These are phyloP conservation scores for Bombus picipes DNA, from an alignment of 1,140 invertebrate genomes.

Conservation along the genomic window DNA sequence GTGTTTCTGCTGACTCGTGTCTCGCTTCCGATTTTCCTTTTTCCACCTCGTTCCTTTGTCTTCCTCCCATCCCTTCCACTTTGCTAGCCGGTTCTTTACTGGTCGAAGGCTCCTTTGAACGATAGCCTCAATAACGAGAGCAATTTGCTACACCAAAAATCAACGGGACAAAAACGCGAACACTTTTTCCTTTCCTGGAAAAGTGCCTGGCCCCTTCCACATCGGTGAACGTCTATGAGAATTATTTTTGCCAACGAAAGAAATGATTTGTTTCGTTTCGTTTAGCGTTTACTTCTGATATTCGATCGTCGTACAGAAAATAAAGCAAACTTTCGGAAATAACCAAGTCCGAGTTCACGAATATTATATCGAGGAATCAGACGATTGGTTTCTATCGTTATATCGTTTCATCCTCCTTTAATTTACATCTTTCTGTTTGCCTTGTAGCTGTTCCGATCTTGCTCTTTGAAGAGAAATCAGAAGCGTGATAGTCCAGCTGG, in stretches of 20 bases:
- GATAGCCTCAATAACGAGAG: slow-evolving; percentile 55
- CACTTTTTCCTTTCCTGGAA: slow-evolving; percentile 9
- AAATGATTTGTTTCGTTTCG: slow-evolving; percentile 48
- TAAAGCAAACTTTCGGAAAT: not conserved
- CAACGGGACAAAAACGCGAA: slow-evolving; percentile 41
- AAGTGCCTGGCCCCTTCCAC: not conserved
- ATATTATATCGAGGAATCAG: no score
- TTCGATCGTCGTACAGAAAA: not conserved
- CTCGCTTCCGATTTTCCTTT: slow-evolving; percentile 36
- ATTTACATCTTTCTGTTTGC: no score
- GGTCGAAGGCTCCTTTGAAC: slow-evolving; percentile 46
- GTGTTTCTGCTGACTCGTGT: slow-evolving; percentile 52
- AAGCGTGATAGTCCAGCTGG: fast-evolving
- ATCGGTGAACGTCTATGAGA: slow-evolving; percentile 3
- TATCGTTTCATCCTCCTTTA: no score
- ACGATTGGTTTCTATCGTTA: no score
- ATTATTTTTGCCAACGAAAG: slow-evolving; percentile 15
- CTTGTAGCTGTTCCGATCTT: no score
- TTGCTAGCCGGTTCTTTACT: slow-evolving; percentile 18
- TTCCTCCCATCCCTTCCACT: not conserved
- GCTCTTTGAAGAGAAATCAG: no score
- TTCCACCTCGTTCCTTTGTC: not conserved
- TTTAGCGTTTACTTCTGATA: not conserved
- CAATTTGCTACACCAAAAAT: slow-evolving; percentile 63
- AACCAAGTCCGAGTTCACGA: no score